Base-by-base conservation (phyloP, 2,797 vertebrate species). In the Enteromius afrohamiltoni region DNA sequence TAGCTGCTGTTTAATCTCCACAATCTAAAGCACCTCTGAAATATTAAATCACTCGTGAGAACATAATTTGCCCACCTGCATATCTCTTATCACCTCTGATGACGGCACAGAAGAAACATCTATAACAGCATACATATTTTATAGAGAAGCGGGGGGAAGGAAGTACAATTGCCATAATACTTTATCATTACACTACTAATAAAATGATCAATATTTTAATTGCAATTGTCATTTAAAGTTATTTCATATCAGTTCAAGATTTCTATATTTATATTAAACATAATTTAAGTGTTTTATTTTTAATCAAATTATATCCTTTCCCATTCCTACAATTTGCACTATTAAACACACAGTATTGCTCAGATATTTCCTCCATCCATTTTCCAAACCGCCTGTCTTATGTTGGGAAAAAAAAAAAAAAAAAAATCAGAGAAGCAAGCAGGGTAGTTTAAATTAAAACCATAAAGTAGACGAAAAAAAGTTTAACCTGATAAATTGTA, bases 51-150 rank as follows among this genome's bases (percentile, higher is more conserved):
- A 84, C 42, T 77, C 6, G 29, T 71, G 71, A 83, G 58, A 68
- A 80, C 84, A 77, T 80, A 0, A 55, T 75, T 73, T 70, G 76
- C 91, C 86, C 86, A 81, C 86, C 73, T 31, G 53, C 23, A 70
- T 58, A 67, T 80, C 42, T 80, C 47, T 26, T 62, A 53, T 26
- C 17, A 7, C 69, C 49, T 70, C 73, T 60, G 55, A 62, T 42
- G 64, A 42, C 3, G 10, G 58, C 64, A 42, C 26, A 0, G 10
- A 71, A 51, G 67, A 45, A 77, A 65, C 49, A 79, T 86, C 71
- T 82, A 65, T 77, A 79, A 75, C 19, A 0, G 51, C 37, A 65
- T 85, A 37, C 45, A 49, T 64, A 51, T 74, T 64, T 79, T 37
- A 81, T 64, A 45, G 23, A 71, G 26, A 11, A 31, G 29, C 29